Base-by-base conservation (phyloP, 1,140 invertebrate genomes). In the Plutomurus gul region DNA sequence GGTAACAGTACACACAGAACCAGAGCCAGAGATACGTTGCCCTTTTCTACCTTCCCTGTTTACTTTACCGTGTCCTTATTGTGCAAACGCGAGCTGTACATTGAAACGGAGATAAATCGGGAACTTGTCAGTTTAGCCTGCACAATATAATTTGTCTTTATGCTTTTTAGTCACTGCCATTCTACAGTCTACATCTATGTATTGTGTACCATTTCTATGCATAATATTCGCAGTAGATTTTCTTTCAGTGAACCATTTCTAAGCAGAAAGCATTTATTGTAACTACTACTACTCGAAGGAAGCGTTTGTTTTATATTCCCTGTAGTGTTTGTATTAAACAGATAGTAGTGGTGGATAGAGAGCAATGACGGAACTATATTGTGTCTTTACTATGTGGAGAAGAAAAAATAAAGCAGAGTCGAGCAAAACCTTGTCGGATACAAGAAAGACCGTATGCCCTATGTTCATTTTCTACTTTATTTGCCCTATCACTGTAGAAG, bases 371-470 rank as follows among this genome's bases (percentile, higher is more conserved):
- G n/a, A n/a, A n/a, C n/a, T n/a, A n/a, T n/a, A n/a, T n/a, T n/a
- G n/a, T n/a, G n/a, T n/a, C n/a, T n/a, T n/a, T n/a, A n/a, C n/a
- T n/a, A n/a, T n/a, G n/a, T n/a, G n/a, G n/a, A n/a, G n/a, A n/a
- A n/a, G n/a, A n/a, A n/a, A n/a, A n/a, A n/a, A n/a, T n/a, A 65
- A 65, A 11, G 56, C 27, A 13, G 16, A 60, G 39, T 43, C 10
- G 2, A 60, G 51, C 36, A 27, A 65, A 65, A 65, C 13, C 51
- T 56, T 33, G 30, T 43, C 39, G 39, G 39, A 43, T 43, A n/a
- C n/a, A 65, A 65, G 56, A 65, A 65, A 65, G 56, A n/a, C 56
- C 56, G 36, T n/a, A n/a, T n/a, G n/a, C n/a, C 56, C 56, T 30
- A 30, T 25, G 27, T 65, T 65, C 27, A 16, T 25, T 13, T 65